Base-by-base conservation (phyloP, 2,113 vertebrate genomes). In the Myanophis thanlyinensis region DNA sequence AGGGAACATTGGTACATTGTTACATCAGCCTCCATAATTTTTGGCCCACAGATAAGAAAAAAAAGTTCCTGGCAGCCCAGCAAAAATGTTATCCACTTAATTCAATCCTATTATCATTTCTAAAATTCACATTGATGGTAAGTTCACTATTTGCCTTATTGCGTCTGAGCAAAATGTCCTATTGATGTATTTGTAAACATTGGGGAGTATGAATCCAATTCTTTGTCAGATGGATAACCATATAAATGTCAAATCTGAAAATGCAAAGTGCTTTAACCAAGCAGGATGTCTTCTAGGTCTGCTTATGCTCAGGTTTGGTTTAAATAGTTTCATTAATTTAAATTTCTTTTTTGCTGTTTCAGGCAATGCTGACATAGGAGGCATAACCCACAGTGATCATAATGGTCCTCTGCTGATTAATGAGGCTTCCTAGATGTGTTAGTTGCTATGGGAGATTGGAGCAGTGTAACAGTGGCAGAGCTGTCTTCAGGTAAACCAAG, bases 381-480 rank as follows among this genome's bases (percentile, higher is more conserved):
- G 86, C 73, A 53, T 92, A 95, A 97, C 94, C 92, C 94, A 95
- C 88, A 95, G 93, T 95, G 96, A 96, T 95, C 92, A 96, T 96
- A 92, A 95, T 95, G 92, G 96, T 87, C 95, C 92, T 89, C 95
- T 96, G 94, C 96, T 97, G 97, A 98, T 94, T 97, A 96, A 96
- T 93, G 97, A 97, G 92, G 95, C 97, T 93, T 93, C 94, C 96
- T 96, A 95, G 97, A 96, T 96, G 95, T 94, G 93, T 96, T 93
- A 62, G 95, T 95, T 98, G 98, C 98, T 98, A 99, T 99, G 99
- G 98, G 98, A 97, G 99, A 99, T 97, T 98, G 98, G 98, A 98
- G 97, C 98, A 97, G 98, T 90, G 89, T 97, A 94, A 97, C 97
- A 97, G 98, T 98, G 97, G 97, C 97, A 85, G 97, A 98, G 95